phyloP scores from a whole-genome alignment of 2,113 vertebrate genomes.

The Ginglymostoma cirratum region DNA sequence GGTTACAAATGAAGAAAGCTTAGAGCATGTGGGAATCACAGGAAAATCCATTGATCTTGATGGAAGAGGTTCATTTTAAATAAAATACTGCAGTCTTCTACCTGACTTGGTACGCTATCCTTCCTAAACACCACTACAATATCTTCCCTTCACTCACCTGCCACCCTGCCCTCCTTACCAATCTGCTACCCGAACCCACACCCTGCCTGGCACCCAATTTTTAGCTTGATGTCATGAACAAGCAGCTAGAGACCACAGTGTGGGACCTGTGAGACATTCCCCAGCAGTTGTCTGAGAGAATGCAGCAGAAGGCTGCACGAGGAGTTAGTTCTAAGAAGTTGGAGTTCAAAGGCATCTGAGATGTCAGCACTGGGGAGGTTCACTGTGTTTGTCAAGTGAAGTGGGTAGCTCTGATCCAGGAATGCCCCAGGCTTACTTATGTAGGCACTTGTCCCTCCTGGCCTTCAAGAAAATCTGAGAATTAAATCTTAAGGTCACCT shows the following conservation, averaged over 20 bases:
- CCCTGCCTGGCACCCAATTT: no score
- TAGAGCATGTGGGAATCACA: neutral
- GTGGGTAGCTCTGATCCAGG: neutral
- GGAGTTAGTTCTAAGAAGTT: neutral
- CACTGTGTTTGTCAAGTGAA: neutral
- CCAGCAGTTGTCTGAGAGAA: neutral
- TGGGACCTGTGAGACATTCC: neutral
- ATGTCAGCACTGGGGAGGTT: neutral
- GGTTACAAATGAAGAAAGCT: neutral
- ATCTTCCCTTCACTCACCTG: no score
- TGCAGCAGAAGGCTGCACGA: neutral
- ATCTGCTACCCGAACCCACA: no score
- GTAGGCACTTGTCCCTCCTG: neutral
- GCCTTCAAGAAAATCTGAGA: neutral
- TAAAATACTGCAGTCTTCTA: neutral
- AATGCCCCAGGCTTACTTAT: neutral
- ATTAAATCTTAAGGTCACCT: neutral
- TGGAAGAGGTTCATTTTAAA: neutral
- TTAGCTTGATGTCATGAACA: neutral
- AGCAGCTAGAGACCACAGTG: neutral
- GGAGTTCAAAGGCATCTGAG: no score
- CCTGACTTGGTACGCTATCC: neutral
- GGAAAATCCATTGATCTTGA: neutral
- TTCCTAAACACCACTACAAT: no score
- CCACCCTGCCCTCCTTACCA: no score